These are phyloP conservation scores for Conomelus anceps DNA, from an alignment of 2,888 invertebrate species.

Conservation along the genomic window DNA sequence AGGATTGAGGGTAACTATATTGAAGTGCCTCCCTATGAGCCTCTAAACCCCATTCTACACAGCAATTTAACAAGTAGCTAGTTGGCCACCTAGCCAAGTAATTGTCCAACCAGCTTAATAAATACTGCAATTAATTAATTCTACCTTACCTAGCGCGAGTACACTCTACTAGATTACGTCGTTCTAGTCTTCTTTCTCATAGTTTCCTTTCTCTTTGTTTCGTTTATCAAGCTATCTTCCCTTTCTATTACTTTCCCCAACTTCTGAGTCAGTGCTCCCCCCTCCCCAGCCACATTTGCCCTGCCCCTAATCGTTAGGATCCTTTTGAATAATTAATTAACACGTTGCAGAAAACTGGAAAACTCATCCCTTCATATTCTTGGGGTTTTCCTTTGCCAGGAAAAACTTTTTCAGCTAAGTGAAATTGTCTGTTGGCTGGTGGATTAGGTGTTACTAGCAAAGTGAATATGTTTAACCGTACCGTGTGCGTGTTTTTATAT, in stretches of 20 bases:
- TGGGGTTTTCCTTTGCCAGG: not conserved
- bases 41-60: not conserved
- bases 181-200: not conserved
- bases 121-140: not conserved
- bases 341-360: not conserved
- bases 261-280: too few relatives aligned
- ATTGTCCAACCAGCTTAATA: not conserved
- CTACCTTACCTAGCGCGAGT: not conserved
- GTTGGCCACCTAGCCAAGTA: not conserved
- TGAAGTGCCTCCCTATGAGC: not conserved
- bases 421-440: not conserved
- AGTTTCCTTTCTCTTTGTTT: not conserved
- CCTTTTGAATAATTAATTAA: not conserved
- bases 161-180: not conserved
- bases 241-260: too few relatives aligned
- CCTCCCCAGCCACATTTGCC: not conserved
- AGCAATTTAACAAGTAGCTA: not conserved
- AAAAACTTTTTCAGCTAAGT: not conserved
- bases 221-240: too few relatives aligned
- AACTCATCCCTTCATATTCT: not conserved
- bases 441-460: not conserved
- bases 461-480: too few relatives aligned
- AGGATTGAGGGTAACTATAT: too few relatives aligned
- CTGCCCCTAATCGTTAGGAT: not conserved
- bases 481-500: not conserved